A percentile compares a stretch with the other conserved stretches of the same genome.
These are phyloP conservation scores for Heliconius hortense DNA, from an alignment of 2,888 invertebrate genomes.

Conservation along the genomic window DNA sequence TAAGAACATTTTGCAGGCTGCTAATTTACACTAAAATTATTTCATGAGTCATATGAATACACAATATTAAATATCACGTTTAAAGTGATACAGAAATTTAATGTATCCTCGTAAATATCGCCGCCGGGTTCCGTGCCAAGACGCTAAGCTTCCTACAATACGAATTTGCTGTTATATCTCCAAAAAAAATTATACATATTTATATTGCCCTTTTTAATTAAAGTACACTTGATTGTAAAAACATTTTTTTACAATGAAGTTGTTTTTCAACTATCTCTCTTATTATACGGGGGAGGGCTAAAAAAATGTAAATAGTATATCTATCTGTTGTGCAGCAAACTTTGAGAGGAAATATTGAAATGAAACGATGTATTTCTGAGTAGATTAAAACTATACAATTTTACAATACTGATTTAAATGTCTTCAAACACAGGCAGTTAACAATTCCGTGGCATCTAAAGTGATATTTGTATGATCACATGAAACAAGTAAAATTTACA, in stretches of 20 bases:
- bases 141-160: constrained; percentile 50
- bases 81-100: constrained; percentile 46
- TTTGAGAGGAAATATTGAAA: background rate
- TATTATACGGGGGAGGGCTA: background rate
- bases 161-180: constrained; percentile 55
- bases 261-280: background rate
- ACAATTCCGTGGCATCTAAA: background rate
- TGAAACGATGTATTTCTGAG: background rate
- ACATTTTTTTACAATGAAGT: background rate
- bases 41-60: constrained; percentile 40
- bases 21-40: constrained; percentile 34
- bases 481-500: background rate
- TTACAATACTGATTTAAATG: background rate
- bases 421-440: background rate
- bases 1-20: constrained; percentile 29
- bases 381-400: background rate
- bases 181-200: constrained; percentile 45
- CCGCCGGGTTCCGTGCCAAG: constrained; percentile 52
- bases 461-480: background rate
- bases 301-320: background rate
- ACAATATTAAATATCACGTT: constrained; percentile 39
- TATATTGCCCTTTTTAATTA: constrained; percentile 2
- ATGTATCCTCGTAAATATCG: constrained; percentile 50
- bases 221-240: background rate
- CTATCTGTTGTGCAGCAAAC: too few species aligned